Percentiles rank a stretch among this genome's conserved stretches.
These are phyloP conservation scores for Myotis vivesi DNA, from an alignment of 2,797 vertebrate species.

Conservation along the genomic window DNA sequence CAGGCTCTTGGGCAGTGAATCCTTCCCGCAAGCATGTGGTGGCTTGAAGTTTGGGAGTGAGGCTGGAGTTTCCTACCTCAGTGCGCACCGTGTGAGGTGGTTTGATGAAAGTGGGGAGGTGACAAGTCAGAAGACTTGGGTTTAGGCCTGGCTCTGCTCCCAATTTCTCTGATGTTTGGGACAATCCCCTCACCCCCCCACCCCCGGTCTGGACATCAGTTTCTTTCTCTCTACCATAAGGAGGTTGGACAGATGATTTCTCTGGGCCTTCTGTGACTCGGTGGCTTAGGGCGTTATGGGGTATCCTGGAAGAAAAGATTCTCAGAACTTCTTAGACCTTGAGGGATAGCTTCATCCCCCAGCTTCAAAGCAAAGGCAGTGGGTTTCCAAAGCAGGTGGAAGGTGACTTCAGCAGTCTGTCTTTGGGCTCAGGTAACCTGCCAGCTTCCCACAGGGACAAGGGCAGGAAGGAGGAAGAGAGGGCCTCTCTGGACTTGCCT, in stretches of 20 bases:
- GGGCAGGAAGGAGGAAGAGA: neutral
- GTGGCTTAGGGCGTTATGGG: neutral
- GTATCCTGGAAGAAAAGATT: neutral
- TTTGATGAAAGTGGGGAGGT: neutral
- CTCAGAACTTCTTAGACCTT: slow-evolving; percentile 1
- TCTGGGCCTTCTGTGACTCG: neutral
- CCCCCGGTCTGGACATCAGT: neutral
- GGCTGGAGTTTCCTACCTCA: neutral
- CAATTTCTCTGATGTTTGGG: neutral
- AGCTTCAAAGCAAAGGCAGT: neutral
- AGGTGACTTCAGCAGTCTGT: neutral
- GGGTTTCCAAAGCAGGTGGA: slow-evolving; percentile 5
- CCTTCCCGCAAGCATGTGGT: neutral
- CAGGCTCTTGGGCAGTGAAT: slow-evolving; percentile 38
- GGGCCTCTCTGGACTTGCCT: slow-evolving; percentile 1
- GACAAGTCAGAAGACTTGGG: neutral
- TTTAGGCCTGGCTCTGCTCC: neutral
- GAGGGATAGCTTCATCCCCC: neutral
- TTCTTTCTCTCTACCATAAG: neutral
- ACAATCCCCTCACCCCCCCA: too few species aligned
- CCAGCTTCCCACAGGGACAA: neutral
- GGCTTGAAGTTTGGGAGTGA: slow-evolving; percentile 27
- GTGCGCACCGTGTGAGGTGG: neutral
- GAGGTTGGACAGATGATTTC: neutral
- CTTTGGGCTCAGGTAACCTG: slow-evolving; percentile 8